Evolutionary conservation across 2,888 invertebrate genomes (phyloP).

Genomic region (Hofmannophila pseudospretella): DNA sequence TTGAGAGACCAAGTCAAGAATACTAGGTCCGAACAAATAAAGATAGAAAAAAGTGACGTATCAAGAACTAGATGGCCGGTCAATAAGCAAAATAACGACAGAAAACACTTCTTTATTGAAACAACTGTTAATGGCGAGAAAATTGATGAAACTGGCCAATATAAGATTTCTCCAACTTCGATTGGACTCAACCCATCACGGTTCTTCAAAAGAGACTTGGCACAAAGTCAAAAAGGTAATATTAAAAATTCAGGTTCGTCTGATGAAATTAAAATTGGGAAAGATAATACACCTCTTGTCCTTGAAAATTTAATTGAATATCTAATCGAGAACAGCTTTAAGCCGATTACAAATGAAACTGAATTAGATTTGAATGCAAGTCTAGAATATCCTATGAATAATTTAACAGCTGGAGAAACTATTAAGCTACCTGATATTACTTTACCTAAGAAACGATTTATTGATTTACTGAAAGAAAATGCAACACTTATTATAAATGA

Average conservation of each 20-base stretch:
- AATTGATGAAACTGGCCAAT: conserved; percentile 10
- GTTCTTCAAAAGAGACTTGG: conserved; percentile 46
- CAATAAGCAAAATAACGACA: conserved; percentile 29
- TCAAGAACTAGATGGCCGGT: conserved; percentile 53
- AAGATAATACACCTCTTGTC: conserved; percentile 26
- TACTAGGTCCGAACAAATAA: conserved; percentile 37
- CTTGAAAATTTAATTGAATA: conserved; percentile 49
- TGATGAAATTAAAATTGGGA: conserved; percentile 13
- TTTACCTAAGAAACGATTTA: conserved; percentile 1
- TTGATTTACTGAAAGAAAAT: conserved; percentile 5
- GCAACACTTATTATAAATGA: conserved; percentile 13
- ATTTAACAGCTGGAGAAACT: conserved; percentile 4
- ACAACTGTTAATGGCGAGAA: conserved; percentile 11
- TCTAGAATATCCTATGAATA: conserved; percentile 3
- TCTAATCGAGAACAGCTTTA: conserved; percentile 41
- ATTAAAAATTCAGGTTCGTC: conserved; percentile 19
- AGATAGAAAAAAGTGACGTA: conserved; percentile 35
- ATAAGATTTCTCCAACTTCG: conserved; percentile 8
- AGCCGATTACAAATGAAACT: conserved; percentile 20
- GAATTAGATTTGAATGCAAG: conserved; percentile 9
- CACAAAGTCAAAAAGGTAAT: conserved; percentile 24
- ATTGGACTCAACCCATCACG: conserved; percentile 23
- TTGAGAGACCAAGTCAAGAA: conserved; percentile 55
- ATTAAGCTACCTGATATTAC: not conserved
- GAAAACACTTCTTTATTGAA: conserved; percentile 13